phyloP scores from a whole-genome alignment of 2,888 invertebrate species.

The Eucera pruinosa region DNA sequence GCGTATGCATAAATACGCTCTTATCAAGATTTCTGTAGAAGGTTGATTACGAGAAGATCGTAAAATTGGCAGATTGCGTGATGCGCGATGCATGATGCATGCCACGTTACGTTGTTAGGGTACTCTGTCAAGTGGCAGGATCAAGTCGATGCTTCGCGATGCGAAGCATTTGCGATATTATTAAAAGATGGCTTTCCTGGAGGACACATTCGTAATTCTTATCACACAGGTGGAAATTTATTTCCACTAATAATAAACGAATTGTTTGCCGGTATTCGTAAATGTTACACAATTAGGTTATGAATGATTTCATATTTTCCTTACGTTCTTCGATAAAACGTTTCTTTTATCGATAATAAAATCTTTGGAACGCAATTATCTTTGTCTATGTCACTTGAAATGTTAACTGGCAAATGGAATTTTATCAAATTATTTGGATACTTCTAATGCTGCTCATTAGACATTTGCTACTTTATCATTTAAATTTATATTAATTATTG shows the following conservation, averaged over 20 bases:
- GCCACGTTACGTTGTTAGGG: background rate
- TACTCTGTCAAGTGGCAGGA: slow-evolving; percentile 30
- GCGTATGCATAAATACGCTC: too few relatives aligned
- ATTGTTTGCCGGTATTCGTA: slow-evolving; percentile 37
- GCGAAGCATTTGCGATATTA: slow-evolving; percentile 52
- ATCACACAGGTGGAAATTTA: slow-evolving; percentile 87
- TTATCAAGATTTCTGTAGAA: too few relatives aligned
- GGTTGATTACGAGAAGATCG: background rate
- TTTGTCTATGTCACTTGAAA: background rate
- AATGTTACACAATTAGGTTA: slow-evolving; percentile 63
- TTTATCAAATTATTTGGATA: background rate
- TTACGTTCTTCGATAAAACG: background rate
- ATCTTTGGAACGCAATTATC: background rate
- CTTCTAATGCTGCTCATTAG: background rate
- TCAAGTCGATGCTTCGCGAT: slow-evolving; percentile 55
- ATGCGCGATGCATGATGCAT: background rate
- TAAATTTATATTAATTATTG: too few relatives aligned
- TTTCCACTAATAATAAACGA: slow-evolving; percentile 51
- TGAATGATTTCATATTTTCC: slow-evolving; percentile 28
- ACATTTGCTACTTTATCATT: too few relatives aligned
- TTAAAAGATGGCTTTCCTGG: slow-evolving; percentile 90
- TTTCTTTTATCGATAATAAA: background rate
- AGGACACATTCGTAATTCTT: slow-evolving; percentile 93
- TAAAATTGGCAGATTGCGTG: background rate
- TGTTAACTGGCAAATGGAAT: background rate